Base-by-base conservation (phyloP, 2,888 invertebrate genomes). In the Synanthedon myopaeformis region DNA sequence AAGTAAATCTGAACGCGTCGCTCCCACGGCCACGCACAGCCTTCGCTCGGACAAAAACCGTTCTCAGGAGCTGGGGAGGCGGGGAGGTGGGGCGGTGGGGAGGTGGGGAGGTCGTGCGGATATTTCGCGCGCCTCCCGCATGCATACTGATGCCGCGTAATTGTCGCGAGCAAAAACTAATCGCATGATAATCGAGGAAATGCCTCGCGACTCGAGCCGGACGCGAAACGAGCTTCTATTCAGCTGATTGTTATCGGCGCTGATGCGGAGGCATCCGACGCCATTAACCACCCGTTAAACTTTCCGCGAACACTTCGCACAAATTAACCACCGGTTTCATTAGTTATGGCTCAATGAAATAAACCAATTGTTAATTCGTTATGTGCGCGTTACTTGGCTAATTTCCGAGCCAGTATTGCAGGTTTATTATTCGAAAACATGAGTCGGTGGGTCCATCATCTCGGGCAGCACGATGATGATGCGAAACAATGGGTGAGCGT, bases 131-230 rank as follows among this genome's bases (percentile, higher is more conserved):
- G 65, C 61, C 70, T 69, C 72, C 76, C 70, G 70, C 77, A 65
- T 78, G 84, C 82, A 83, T 82, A 79, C 81, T 76, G 82, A 82
- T 81, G 78, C 72, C 68, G 66, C 67, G 74, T 80, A 82, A 82
- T 84, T 80, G 78, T 72, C 67, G 65, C 67, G 59, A 49, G 65
- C 79, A 84, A 83, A 83, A 83, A 83, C 76, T 67, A 65, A 72
- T 66, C 76, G 80, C 76, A 79, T 76, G 73, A 72, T 76, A 74
- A 80, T 78, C 71, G 75, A 80, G 80, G 82, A 81, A 81, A 78
- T 77, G 76, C 76, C 75, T 67, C 62, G 59, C 76, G 76, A 76
- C 75, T 67, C 62, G 59, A 49, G 19, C 17, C 49, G 49, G 49
- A 17, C 49, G 49, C 49, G 49, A 49, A 49, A 56, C 58, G 58